Base-by-base conservation (phyloP, 1,140 invertebrate species). In the Tetragnatha versicolor region DNA sequence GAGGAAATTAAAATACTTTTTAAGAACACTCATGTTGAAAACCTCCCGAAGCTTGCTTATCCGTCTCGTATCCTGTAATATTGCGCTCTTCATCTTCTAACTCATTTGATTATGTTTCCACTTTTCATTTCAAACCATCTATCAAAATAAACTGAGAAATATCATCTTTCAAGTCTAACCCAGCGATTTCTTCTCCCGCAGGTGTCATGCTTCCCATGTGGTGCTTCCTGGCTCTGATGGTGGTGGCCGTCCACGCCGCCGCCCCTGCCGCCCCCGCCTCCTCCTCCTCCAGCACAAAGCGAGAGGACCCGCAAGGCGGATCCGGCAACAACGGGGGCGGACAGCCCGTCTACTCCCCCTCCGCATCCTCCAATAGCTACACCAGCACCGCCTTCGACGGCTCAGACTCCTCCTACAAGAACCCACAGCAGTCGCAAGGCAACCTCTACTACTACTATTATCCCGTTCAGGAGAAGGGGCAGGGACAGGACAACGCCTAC, bases 391-490 rank as follows among this genome's bases (percentile, higher is more conserved):
- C 51, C 7, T 79, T 68, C 17, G 76, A 79, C 27, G 22, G 17
- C 22, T 58, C 63, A 6, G 76, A 79, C n/a, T 27, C 49, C 25
- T 49, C 76, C 0, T 79, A 79, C 65, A 79, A 79, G 37, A 49
- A 42, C 5, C 76, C 55, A 61, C 63, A 66, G 49, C 60, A 63
- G 25, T 53, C 49, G 10, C 68, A 70, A 55, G 68, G 68, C 12
- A 83, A 81, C 65, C 72, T 83, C 3, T 83, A 83, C 37, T 83
- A 83, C 49, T 83, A 83, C 39, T 82, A 82, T 42, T 83, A 83
- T 45, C 82, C 82, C 17, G 80, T 81, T 7, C 80, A 81, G 63
- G 81, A 83, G 14, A 83, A 82, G 53, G 60, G 65, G 20, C 60
- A 79, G 42, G 29, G 39, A 17, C 61, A 80, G 33, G 70, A 77